A percentile compares a stretch with the other conserved stretches of the same genome.
phyloP scores from a whole-genome alignment of 2,113 vertebrate genomes.

The Chrysochloris asiatica region DNA sequence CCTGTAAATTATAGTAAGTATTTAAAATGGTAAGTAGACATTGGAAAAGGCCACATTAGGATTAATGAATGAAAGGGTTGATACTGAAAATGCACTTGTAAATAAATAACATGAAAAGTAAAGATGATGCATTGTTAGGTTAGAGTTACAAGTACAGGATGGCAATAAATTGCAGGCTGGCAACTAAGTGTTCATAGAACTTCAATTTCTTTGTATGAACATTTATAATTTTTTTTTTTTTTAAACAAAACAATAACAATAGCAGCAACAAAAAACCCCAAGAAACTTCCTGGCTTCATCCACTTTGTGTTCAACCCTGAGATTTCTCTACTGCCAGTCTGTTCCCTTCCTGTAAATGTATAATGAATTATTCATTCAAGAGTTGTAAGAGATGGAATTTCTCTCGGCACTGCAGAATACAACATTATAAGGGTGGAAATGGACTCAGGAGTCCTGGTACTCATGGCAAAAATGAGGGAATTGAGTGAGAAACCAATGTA shows the following conservation, averaged over 20 bases:
- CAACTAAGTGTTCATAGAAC: slow-evolving; percentile 61
- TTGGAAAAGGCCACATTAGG: slow-evolving; percentile 90
- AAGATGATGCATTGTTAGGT: slow-evolving; percentile 87
- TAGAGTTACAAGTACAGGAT: slow-evolving; percentile 84
- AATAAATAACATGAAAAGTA: slow-evolving; percentile 88
- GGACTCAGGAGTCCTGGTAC: rapidly evolving
- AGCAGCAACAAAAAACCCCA: not conserved
- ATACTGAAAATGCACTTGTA: slow-evolving; percentile 88
- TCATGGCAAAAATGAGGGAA: not conserved
- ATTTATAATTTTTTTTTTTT: not conserved
- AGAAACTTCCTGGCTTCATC: not conserved
- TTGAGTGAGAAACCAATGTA: rapidly evolving
- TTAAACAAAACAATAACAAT: no score
- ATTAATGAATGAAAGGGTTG: slow-evolving; percentile 90
- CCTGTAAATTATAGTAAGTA: slow-evolving; percentile 89
- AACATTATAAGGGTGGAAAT: not conserved
- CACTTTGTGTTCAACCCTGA: not conserved
- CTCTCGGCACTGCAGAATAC: not conserved
- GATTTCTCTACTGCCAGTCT: not conserved
- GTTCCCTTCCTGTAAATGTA: rapidly evolving
- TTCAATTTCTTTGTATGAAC: slow-evolving; percentile 64
- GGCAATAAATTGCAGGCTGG: slow-evolving; percentile 80
- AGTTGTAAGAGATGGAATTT: no score
- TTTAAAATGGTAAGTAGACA: slow-evolving; percentile 91
- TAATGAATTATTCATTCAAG: rapidly evolving